These are phyloP conservation scores for Poecilia gillii DNA, from an alignment of 2,797 vertebrate genomes.

Conservation along the genomic window DNA sequence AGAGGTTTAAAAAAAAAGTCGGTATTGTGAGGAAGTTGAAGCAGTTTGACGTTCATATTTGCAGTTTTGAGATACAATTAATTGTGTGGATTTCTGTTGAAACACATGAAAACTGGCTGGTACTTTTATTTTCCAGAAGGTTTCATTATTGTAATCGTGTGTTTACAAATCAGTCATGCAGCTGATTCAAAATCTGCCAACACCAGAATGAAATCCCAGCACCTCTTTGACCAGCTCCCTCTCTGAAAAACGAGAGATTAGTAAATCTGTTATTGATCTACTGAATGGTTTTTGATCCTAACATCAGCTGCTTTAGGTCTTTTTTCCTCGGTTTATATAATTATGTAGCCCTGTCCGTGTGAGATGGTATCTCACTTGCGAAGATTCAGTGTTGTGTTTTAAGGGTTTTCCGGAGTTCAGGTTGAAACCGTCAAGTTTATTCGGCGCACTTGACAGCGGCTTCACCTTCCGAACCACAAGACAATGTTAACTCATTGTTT, in stretches of 20 bases:
- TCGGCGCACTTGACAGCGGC: no score
- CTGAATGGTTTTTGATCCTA: background rate
- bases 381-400: no score
- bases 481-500: no score
- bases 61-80: background rate
- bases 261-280: background rate
- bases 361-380: no score
- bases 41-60: background rate
- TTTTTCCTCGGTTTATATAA: background rate
- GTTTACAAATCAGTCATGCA: background rate
- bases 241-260: background rate
- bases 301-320: background rate
- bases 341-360: no score
- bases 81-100: background rate
- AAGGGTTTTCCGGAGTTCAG: no score
- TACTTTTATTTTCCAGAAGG: background rate
- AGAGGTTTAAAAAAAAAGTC: background rate
- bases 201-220: background rate
- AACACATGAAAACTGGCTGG: background rate
- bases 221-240: background rate
- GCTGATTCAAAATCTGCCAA: background rate
- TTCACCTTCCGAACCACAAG: no score
- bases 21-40: background rate
- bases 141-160: background rate
- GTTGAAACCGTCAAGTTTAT: no score